Conservation (phyloP, 2,888 invertebrate genomes). For the Troilus luridus region DNA sequence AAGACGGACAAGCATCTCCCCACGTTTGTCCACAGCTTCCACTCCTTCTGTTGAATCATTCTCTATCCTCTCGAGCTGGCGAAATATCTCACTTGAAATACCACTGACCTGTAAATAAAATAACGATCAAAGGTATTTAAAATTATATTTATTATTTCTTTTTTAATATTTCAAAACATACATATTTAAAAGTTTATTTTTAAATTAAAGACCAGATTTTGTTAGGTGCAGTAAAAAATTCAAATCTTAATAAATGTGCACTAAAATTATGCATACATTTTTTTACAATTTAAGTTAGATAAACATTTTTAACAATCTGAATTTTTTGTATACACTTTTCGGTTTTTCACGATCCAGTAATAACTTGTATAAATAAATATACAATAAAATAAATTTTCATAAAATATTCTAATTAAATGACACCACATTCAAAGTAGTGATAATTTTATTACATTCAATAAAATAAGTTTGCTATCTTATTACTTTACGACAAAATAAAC, state of each 20-base stretch:
- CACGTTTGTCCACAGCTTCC: constrained; percentile 91
- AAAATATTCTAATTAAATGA: neutral
- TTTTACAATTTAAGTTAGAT: too few species aligned
- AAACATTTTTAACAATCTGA: too few species aligned
- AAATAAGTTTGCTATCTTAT: neutral
- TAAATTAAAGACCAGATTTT: too few species aligned
- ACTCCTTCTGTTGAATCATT: constrained; percentile 94
- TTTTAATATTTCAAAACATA: neutral
- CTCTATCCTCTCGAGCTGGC: constrained; percentile 96
- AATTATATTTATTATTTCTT: neutral
- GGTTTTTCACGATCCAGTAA: too few species aligned
- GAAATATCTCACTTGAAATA: constrained; percentile 96
- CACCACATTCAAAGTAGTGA: neutral
- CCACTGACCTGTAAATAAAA: constrained; percentile 84
- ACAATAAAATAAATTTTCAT: neutral
- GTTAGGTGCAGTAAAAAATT: too few species aligned
- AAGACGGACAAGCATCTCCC: constrained; percentile 94
- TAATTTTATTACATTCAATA: neutral
- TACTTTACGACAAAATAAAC: neutral
- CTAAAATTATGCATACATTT: too few species aligned
- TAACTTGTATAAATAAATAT: neutral
- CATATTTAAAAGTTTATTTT: neutral
- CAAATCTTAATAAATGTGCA: too few species aligned
- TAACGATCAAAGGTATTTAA: neutral
- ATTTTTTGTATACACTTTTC: too few species aligned